Evolutionary conservation across 2,797 vertebrate genomes (phyloP).

Genomic region (Pseudocheirus occidentalis): DNA sequence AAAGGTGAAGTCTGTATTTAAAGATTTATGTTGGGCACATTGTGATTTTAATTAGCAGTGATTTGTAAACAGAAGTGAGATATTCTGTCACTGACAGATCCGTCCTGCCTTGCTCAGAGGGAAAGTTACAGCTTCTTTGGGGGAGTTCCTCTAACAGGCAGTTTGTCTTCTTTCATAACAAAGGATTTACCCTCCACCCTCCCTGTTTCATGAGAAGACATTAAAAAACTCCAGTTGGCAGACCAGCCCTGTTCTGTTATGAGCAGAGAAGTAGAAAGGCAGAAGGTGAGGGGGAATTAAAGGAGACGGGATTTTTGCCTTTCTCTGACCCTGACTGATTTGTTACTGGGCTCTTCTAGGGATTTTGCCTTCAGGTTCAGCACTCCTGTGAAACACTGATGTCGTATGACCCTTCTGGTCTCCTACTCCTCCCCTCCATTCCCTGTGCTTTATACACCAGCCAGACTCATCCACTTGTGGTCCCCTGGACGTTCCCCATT

Average conservation of each 20-base stretch:
- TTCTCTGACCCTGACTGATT: not conserved
- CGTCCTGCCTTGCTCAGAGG: not conserved
- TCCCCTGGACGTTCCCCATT: not conserved
- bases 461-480: not conserved
- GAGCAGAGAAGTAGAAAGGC: not conserved
- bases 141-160: conserved; percentile 26
- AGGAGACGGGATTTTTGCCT: not conserved
- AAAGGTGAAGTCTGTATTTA: conserved; percentile 2
- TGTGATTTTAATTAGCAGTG: conserved; percentile 22
- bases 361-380: not conserved
- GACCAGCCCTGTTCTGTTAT: not conserved
- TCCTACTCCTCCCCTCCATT: not conserved
- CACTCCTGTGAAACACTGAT: not conserved
- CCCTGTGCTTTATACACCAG: not conserved
- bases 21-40: not conserved
- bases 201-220: conserved; percentile 19
- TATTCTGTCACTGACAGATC: not conserved
- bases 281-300: not conserved
- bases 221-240: not conserved
- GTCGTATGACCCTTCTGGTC: not conserved
- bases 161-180: conserved; percentile 63
- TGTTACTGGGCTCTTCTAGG: not conserved
- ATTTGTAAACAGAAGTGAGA: conserved; percentile 36
- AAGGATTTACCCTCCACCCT: conserved; percentile 36
- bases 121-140: conserved; percentile 3